Conservation (phyloP, 2,888 invertebrate species). For the Xanthia icteritia region DNA sequence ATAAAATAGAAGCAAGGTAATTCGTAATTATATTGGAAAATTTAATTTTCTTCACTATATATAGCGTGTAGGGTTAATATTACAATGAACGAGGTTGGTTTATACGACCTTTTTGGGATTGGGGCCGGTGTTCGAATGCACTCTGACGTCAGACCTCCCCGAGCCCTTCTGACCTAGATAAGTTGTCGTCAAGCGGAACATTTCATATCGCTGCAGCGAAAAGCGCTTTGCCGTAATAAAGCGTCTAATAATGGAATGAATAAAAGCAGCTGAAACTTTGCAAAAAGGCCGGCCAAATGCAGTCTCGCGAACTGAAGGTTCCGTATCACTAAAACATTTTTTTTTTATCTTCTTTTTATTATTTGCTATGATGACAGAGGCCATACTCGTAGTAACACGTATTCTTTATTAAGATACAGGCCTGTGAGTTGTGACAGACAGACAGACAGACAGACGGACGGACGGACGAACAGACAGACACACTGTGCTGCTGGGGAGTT, state of each 20-base stretch:
- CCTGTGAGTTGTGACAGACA: not conserved
- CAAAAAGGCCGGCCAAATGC: not conserved
- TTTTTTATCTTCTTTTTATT: not conserved
- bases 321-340: not conserved
- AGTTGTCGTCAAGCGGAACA: slow-evolving; percentile 82
- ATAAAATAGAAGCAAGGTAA: slow-evolving; percentile 66
- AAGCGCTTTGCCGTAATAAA: slow-evolving; percentile 59
- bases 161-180: slow-evolving; percentile 84
- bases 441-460: not conserved
- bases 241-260: slow-evolving; percentile 54
- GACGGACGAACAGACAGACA: not conserved
- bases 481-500: not conserved
- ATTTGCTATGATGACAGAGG: not conserved
- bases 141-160: slow-evolving; percentile 81
- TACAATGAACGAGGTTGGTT: slow-evolving; percentile 31
- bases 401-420: not conserved
- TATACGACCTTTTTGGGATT: slow-evolving; percentile 68
- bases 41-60: slow-evolving; percentile 52
- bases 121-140: slow-evolving; percentile 77
- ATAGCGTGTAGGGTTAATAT: slow-evolving; percentile 44
- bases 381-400: not conserved
- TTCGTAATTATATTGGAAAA: slow-evolving; percentile 54
- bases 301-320: not conserved
- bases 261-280: slow-evolving; percentile 42
- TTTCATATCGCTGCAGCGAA: slow-evolving; percentile 56